Evolutionary conservation across 2,888 invertebrate species (phyloP), one percentile per base, ranked within the genome.

Genomic region (Phyto melanocephala): DNA sequence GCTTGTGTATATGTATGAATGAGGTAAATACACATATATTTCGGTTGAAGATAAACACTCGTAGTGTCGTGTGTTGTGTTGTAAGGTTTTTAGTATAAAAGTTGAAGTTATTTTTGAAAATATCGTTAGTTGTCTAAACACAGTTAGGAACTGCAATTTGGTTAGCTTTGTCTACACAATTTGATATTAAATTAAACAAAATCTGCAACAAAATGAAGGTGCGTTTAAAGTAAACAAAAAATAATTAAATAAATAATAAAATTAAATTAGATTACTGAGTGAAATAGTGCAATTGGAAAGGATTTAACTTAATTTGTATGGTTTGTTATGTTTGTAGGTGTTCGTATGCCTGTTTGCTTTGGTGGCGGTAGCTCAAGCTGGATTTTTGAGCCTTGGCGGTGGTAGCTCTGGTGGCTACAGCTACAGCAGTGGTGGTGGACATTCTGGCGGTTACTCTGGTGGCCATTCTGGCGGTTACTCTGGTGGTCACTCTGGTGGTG

Each of bases 161-260:
- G 40, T 79, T 65, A 74, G 67, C 67, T 74, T 40, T 58, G 79
- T 80, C 80, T 77, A 60, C 63, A 76, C 76, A 45, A 54, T 47
- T 76, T 78, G 56, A 63, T 74, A 58, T 70, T 45, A 35, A 75
- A 62, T 76, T 71, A 71, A 75, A 15, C 28, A 62, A 60, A 56
- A 81, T 52, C 67, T 54, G 74, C 71, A 81, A 78, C 74, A 81
- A 60, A 77, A 83, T 83, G 83, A 83, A 81, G 83, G 83, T 83
- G 60, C 65, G 74, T 40, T 37, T 42, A 2, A 3, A 15, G 3
- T 11, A 37, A 4, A n/a, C 20, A 20, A 28, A 28, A 28, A 28
- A 28, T 28, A 28, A 6, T 17, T 11, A 22, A 42, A 17, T 17
- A 8, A 28, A 28, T 28, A 28, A 5, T 28, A 3, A 6, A 28